Evolutionary conservation across 2,888 invertebrate genomes (phyloP).

Genomic region (Melanotus villosus): DNA sequence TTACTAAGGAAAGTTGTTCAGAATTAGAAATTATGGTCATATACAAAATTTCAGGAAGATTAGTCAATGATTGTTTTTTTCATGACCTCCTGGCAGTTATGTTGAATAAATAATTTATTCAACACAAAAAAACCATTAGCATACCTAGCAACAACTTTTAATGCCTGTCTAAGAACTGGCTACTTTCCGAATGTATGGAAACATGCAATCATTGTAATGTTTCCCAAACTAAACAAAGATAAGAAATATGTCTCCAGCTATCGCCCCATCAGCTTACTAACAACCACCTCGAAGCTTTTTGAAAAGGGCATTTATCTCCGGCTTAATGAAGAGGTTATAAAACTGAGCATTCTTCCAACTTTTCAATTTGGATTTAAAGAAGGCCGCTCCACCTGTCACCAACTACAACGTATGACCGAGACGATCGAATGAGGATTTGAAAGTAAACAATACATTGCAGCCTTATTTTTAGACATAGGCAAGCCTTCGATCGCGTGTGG

Average conservation of each 20-base stretch:
- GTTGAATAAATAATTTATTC: too few relatives aligned
- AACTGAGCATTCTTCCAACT: background rate
- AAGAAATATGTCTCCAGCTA: background rate
- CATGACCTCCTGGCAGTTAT: too few relatives aligned
- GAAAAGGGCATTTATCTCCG: too few relatives aligned
- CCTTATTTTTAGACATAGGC: background rate
- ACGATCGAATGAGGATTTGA: background rate
- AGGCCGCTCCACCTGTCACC: too few relatives aligned
- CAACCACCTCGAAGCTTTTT: background rate
- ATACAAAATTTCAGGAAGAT: too few relatives aligned
- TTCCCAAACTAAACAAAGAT: background rate
- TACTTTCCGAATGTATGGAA: background rate
- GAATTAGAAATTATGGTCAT: too few relatives aligned
- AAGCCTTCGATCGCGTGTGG: background rate
- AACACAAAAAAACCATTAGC: background rate
- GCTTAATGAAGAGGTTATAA: too few relatives aligned
- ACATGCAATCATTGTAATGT: background rate
- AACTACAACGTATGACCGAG: too few relatives aligned
- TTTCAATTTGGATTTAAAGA: background rate
- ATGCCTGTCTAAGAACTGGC: background rate
- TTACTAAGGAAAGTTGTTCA: too few relatives aligned
- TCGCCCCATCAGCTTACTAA: background rate
- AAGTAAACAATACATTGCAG: background rate
- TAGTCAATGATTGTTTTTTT: too few relatives aligned
- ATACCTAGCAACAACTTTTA: constrained; percentile 1